phyloP scores from a whole-genome alignment of 2,888 invertebrate species.

The Rhimphoctona megacephalus region DNA sequence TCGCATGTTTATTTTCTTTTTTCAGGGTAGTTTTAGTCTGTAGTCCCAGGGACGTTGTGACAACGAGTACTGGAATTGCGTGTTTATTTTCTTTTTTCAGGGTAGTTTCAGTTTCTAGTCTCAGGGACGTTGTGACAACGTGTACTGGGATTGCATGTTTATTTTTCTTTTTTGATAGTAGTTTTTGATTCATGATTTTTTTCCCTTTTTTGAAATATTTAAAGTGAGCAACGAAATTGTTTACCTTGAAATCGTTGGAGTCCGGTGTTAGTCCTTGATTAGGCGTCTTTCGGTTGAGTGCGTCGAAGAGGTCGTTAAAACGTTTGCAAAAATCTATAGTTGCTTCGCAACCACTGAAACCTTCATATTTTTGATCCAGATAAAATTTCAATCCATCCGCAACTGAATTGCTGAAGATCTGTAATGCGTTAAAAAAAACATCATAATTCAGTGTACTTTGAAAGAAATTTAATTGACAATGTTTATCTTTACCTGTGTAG shows the following conservation, averaged over 20 bases:
- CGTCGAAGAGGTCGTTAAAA: constrained; percentile 51
- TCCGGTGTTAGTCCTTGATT: constrained; percentile 51
- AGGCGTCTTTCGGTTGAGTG: constrained; percentile 44
- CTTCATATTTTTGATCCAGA: constrained; percentile 5
- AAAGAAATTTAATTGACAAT: not conserved
- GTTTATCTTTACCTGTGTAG: constrained; percentile 55
- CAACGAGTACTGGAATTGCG: not conserved
- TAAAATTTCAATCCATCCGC: constrained; percentile 59
- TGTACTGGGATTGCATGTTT: too few species aligned
- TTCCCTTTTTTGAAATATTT: not conserved
- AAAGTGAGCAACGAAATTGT: not conserved
- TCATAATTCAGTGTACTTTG: not conserved
- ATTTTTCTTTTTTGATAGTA: too few species aligned
- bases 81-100: not conserved
- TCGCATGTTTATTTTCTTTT: too few species aligned
- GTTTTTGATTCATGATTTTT: too few species aligned
- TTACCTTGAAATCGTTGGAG: constrained; percentile 48
- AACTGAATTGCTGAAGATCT: constrained; percentile 63
- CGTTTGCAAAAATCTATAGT: constrained; percentile 41
- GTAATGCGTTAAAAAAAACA: not conserved
- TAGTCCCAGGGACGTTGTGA: not conserved
- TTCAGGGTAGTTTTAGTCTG: too few species aligned
- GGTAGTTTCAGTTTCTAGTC: not conserved
- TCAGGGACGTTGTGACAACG: too few species aligned
- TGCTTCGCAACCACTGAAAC: constrained; percentile 49